Evolutionary conservation across 1,140 invertebrate genomes (phyloP), one percentile per base, ranked within the genome.

Genomic region (Meloidogyne floridensis): DNA sequence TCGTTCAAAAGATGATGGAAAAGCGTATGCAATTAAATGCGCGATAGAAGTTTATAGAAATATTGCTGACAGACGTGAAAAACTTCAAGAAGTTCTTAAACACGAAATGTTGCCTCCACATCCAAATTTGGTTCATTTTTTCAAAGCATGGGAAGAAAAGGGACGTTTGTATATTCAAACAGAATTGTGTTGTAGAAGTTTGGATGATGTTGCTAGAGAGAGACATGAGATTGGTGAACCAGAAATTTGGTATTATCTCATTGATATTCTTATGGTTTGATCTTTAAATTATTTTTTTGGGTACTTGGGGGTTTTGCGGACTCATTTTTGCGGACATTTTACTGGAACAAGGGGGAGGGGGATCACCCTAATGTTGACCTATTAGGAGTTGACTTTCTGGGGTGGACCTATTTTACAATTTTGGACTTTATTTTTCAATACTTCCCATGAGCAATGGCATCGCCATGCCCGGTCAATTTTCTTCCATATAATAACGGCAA

Each of bases 141-240:
- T 92, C 80, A 91, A 92, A 78, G 94, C 94, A 1, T 95, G 94
- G 94, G 94, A 94, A 90, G 93, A 94, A 87, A 91, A 92, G 42
- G 92, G 92, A 86, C 91, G 92, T 70, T 90, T 94, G 2, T 94
- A 93, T 86, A 93, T 95, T 83, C 93, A 94, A 89, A 92, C 93
- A 84, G 94, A 95, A 90, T 90, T 94, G 3, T 94, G 94, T 87
- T 87, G 91, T 91, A 93, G 87, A 56, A 91, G 90, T 74, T 54
- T 86, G 90, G 91, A 87, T 80, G 74, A 79, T 74, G 47, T 75
- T 20, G 72, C 77, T 75, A 20, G 82, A 65, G 79, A 73, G 8
- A 18, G 54, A 65, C 80, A 74, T 18, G 73, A 84, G 56, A 86
- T 84, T 75, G 11, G 86, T 88, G 54, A 84, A 92, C 91, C 80